Evolutionary conservation across 1,140 invertebrate genomes (phyloP).

Genomic region (Aphelinus atriplicis): DNA sequence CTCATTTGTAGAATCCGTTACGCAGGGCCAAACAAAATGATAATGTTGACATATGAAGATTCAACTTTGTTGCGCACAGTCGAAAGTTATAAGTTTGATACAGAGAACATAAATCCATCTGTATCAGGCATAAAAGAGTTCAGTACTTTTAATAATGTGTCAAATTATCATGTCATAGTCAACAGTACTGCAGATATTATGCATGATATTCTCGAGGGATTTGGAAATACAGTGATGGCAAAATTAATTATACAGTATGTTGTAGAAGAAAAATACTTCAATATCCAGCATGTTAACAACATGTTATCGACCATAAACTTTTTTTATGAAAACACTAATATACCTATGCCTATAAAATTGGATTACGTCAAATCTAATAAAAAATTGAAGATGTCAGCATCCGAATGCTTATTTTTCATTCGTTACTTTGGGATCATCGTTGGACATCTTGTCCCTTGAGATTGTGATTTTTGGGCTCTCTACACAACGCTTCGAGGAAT

Average conservation of each 20-base stretch:
- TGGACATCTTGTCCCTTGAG: not conserved
- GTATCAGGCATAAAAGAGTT: constrained; percentile 28
- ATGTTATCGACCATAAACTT: not conserved
- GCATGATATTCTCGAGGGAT: not conserved
- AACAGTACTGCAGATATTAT: not conserved
- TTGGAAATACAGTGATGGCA: not conserved
- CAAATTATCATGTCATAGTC: not conserved
- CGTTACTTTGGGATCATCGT: constrained; percentile 15
- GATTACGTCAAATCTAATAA: not conserved
- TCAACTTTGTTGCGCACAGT: constrained; percentile 16
- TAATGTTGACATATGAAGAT: constrained; percentile 27
- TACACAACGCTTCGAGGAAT: constrained; percentile 1
- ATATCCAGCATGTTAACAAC: not conserved
- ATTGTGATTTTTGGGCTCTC: constrained; percentile 1
- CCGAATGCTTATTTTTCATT: not conserved
- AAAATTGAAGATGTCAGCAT: not conserved
- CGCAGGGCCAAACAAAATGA: constrained; percentile 20
- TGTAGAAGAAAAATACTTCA: not conserved
- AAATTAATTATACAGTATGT: not conserved
- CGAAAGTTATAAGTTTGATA: constrained; percentile 32
- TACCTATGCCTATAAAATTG: not conserved
- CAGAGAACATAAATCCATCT: constrained; percentile 11
- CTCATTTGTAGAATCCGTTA: constrained; percentile 35
- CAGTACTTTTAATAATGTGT: constrained; percentile 32
- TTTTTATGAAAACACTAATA: not conserved